These are phyloP conservation scores for Argyrosomus japonicus DNA, from an alignment of 2,113 vertebrate species.

Conservation along the genomic window DNA sequence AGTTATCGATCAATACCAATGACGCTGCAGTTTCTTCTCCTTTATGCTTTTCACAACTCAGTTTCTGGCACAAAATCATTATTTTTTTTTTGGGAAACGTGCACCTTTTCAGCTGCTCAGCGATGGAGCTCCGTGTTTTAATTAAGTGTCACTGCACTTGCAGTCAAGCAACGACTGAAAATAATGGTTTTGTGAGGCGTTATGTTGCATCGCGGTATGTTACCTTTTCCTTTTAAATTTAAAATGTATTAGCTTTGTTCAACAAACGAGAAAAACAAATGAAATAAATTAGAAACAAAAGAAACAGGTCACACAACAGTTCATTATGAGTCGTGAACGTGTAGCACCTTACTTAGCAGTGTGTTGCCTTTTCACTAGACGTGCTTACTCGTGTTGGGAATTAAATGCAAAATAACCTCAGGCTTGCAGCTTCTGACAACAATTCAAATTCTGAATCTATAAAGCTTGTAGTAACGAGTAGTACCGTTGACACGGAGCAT, in stretches of 20 bases:
- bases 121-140: not conserved
- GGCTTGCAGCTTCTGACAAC: not conserved
- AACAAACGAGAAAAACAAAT: not conserved
- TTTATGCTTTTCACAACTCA: slow-evolving; percentile 4
- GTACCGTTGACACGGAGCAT: too few relatives aligned
- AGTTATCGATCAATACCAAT: slow-evolving; percentile 1
- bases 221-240: not conserved
- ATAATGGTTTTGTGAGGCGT: not conserved
- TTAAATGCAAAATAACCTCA: not conserved
- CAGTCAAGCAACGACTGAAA: not conserved
- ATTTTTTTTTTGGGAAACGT: not conserved
- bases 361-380: not conserved
- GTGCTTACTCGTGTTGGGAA: not conserved
- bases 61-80: not conserved
- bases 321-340: not conserved
- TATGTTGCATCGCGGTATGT: not conserved
- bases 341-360: not conserved
- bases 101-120: not conserved
- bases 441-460: not conserved
- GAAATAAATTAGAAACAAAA: not conserved
- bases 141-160: not conserved
- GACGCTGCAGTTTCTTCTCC: not conserved
- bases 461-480: too few relatives aligned
- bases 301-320: not conserved
- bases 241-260: not conserved